A percentile compares a stretch with the other conserved stretches of the same genome.
These are phyloP conservation scores for Lucinisca nassula DNA, from an alignment of 2,888 invertebrate species.

Conservation along the genomic window DNA sequence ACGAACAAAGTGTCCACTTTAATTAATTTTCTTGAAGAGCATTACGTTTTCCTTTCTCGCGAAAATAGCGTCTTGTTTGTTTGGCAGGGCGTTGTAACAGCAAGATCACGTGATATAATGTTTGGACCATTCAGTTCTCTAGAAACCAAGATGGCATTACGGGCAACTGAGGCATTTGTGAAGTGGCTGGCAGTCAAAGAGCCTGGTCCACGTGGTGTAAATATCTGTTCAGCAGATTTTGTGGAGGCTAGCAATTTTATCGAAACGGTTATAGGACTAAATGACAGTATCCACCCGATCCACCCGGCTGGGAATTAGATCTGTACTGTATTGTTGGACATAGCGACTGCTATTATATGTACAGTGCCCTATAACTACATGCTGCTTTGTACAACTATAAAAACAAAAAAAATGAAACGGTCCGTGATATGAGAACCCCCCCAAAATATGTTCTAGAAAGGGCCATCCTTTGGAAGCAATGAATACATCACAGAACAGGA, in stretches of 20 bases:
- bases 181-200: conserved; percentile 86
- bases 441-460: too few relatives aligned
- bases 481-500: too few relatives aligned
- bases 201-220: conserved; percentile 89
- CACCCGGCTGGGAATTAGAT: too few relatives aligned
- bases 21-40: conserved; percentile 90
- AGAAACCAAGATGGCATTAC: conserved; percentile 86
- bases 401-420: too few relatives aligned
- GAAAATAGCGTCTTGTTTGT: conserved; percentile 91
- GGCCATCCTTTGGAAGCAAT: too few relatives aligned
- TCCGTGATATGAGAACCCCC: too few relatives aligned
- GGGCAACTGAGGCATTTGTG: conserved; percentile 83
- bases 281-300: conserved; percentile 23
- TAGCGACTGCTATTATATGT: too few relatives aligned
- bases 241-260: conserved; percentile 89
- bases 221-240: conserved; percentile 94
- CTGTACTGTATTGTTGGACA: too few relatives aligned
- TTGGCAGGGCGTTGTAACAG: conserved; percentile 94
- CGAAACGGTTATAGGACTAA: conserved; percentile 70
- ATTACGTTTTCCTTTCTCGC: conserved; percentile 89
- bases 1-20: conserved; percentile 90
- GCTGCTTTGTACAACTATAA: too few relatives aligned
- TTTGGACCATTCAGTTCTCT: conserved; percentile 85
- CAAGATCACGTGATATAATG: conserved; percentile 78
- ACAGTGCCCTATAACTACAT: too few relatives aligned